phyloP scores from a whole-genome alignment of 1,140 invertebrate species.

The Eupeodes corollae region DNA sequence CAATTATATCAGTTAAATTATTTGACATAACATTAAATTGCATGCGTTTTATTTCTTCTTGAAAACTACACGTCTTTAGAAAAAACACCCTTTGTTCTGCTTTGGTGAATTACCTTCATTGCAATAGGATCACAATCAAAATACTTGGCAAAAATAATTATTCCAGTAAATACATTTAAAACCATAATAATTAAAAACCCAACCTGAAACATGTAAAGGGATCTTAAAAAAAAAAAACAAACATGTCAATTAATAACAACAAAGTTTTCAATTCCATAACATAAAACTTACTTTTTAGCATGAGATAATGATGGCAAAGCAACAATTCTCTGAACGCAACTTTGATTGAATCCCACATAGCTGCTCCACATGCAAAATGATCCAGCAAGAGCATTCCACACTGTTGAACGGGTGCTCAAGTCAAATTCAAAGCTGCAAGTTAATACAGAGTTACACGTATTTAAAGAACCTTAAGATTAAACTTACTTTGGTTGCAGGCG shows the following conservation, averaged over 20 bases:
- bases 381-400: constrained; percentile 19
- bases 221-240: constrained; percentile 6
- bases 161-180: constrained; percentile 49
- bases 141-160: constrained; percentile 63
- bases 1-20: too few relatives aligned
- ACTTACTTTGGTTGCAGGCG: constrained; percentile 52
- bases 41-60: too few relatives aligned
- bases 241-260: too few relatives aligned
- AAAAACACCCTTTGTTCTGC: too few relatives aligned
- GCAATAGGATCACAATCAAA: constrained; percentile 58
- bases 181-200: constrained; percentile 42
- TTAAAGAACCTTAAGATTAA: too few relatives aligned
- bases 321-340: constrained; percentile 30
- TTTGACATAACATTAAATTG: too few relatives aligned
- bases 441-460: neutral
- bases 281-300: constrained; percentile 14
- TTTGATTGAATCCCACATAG: constrained; percentile 29
- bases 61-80: too few relatives aligned
- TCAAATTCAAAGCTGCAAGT: constrained; percentile 20
- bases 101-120: too few relatives aligned
- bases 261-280: neutral
- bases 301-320: constrained; percentile 22
- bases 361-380: constrained; percentile 15
- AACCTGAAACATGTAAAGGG: constrained; percentile 38
- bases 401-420: constrained; percentile 12